A percentile compares a stretch with the other conserved stretches of the same genome.
phyloP scores from a whole-genome alignment of 2,797 vertebrate species.

The Octomys mimax region DNA sequence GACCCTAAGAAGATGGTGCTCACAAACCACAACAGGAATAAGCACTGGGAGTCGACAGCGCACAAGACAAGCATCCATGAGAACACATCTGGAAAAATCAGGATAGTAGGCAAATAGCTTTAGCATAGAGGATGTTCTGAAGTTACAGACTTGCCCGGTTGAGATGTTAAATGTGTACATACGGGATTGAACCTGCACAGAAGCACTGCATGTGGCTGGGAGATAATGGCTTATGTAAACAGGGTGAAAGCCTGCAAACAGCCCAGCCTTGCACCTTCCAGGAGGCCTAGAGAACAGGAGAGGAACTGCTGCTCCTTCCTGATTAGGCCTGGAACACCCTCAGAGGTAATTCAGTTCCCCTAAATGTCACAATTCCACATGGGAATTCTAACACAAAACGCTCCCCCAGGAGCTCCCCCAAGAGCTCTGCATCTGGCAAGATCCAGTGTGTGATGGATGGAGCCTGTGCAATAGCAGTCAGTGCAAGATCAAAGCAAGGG shows the following conservation, averaged over 20 bases:
- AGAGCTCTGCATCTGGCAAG: slow-evolving; percentile 58
- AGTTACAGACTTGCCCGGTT: slow-evolving; percentile 2
- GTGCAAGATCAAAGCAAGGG: not conserved
- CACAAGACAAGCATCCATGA: not conserved
- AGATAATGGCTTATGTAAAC: slow-evolving; percentile 48
- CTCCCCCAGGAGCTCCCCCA: too few species aligned
- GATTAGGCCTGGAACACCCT: slow-evolving; percentile 65
- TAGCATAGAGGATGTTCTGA: not conserved
- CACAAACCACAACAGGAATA: not conserved
- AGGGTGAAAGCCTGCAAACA: slow-evolving; percentile 67
- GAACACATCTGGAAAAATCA: not conserved
- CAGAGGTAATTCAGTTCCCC: slow-evolving; percentile 72
- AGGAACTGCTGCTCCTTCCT: slow-evolving; percentile 32
- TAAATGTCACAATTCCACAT: slow-evolving; percentile 66
- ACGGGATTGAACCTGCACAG: slow-evolving; percentile 46
- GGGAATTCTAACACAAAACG: not conserved
- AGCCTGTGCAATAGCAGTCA: fast-evolving
- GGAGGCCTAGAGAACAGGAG: slow-evolving; percentile 45
- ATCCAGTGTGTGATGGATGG: not conserved
- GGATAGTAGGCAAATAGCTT: not conserved
- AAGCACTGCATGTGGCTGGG: not conserved
- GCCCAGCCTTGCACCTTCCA: slow-evolving; percentile 43
- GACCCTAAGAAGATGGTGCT: not conserved
- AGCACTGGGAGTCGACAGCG: not conserved
- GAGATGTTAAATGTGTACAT: slow-evolving; percentile 46